phyloP scores from a whole-genome alignment of 1,140 invertebrate species.

The Tetranychus cinnabarinus region DNA sequence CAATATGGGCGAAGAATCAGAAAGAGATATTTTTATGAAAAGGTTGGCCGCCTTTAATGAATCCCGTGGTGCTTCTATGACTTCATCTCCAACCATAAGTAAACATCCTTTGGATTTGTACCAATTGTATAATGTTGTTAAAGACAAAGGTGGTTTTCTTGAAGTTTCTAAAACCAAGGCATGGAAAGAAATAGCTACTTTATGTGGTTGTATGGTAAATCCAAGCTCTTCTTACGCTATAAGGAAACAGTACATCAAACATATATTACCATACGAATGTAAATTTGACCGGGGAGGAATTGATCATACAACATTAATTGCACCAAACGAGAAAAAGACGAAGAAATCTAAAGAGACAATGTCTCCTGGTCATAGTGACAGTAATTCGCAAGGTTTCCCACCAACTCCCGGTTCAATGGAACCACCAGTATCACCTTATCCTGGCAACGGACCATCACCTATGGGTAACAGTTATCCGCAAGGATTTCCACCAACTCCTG shows the following conservation, averaged over 20 bases:
- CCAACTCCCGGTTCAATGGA: background rate
- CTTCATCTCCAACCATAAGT: conserved; percentile 82
- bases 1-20: conserved; percentile 85
- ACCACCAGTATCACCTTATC: background rate
- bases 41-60: conserved; percentile 80
- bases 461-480: conserved; percentile 1
- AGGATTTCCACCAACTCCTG: background rate
- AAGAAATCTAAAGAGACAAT: conserved; percentile 17
- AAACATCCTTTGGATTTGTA: conserved; percentile 95
- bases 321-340: conserved; percentile 34
- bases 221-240: conserved; percentile 89
- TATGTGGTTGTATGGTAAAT: conserved; percentile 75
- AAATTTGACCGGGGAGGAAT: conserved; percentile 86
- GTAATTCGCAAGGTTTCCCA: conserved; percentile 2
- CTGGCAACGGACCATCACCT: background rate
- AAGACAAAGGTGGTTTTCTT: conserved; percentile 86
- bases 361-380: background rate
- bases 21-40: conserved; percentile 68
- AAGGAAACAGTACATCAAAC: conserved; percentile 91
- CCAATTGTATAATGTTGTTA: conserved; percentile 75
- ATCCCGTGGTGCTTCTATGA: conserved; percentile 68
- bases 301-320: conserved; percentile 81
- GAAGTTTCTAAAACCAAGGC: conserved; percentile 95
- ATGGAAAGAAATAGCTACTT: conserved; percentile 89
- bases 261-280: conserved; percentile 80